phyloP scores from a whole-genome alignment of 2,113 vertebrate genomes.

The Petaurus breviceps region DNA sequence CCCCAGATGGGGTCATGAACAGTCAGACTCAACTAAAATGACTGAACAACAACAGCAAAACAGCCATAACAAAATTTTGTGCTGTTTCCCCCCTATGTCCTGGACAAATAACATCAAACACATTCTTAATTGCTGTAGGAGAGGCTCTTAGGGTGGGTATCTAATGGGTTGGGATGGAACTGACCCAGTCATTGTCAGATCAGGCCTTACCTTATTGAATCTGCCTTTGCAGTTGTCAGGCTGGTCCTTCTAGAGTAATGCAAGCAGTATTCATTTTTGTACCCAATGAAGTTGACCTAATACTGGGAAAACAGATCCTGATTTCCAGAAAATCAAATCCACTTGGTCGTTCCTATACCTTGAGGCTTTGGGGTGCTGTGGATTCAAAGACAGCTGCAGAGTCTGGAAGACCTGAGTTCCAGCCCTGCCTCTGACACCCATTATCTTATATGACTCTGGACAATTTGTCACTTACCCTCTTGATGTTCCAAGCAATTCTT shows the following conservation, averaged over 20 bases:
- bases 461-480: background rate
- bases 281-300: background rate
- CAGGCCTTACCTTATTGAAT: background rate
- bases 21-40: background rate
- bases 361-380: background rate
- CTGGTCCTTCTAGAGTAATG: background rate
- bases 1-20: background rate
- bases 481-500: background rate
- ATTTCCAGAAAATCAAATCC: background rate
- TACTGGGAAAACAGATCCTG: background rate
- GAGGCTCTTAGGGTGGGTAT: background rate
- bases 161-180: background rate
- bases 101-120: background rate
- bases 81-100: too few species aligned
- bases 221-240: background rate
- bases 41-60: background rate
- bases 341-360: background rate
- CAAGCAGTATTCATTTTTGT: background rate
- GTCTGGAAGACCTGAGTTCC: background rate
- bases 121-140: background rate
- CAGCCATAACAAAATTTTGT: background rate
- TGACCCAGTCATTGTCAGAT: background rate
- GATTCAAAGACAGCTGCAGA: background rate
- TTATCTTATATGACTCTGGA: background rate
- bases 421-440: background rate